These are phyloP conservation scores for Thymelicus sylvestris DNA, from an alignment of 2,888 invertebrate species.

Conservation along the genomic window DNA sequence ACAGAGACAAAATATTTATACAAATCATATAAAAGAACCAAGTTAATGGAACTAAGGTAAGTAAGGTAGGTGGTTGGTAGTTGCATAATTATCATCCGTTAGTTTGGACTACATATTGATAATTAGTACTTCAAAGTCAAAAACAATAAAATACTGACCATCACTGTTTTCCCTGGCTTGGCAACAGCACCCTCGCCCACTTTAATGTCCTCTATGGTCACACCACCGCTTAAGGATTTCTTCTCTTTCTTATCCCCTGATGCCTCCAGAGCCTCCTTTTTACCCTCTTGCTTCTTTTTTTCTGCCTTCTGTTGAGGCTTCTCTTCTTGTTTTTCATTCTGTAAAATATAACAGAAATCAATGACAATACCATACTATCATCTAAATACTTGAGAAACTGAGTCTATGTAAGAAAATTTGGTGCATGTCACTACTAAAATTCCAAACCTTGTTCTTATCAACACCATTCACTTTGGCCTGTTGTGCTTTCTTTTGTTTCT, in stretches of 20 bases:
- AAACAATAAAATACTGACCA: conserved; percentile 64
- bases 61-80: no score
- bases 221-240: conserved; percentile 89
- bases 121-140: no score
- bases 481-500: conserved; percentile 57
- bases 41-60: no score
- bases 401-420: no score
- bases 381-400: no score
- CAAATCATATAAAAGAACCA: no score
- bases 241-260: conserved; percentile 77
- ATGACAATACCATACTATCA: no score
- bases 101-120: no score
- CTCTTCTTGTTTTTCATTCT: conserved; percentile 61
- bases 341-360: conserved; percentile 3
- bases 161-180: conserved; percentile 89
- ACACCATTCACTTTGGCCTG: conserved; percentile 76
- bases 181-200: conserved; percentile 92
- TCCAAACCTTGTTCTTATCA: conserved; percentile 68
- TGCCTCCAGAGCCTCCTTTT: conserved; percentile 59
- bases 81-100: no score
- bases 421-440: no score
- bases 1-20: no score
- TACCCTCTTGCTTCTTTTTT: conserved; percentile 64
- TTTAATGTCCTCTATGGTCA: conserved; percentile 91
- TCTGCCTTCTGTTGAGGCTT: conserved; percentile 60